These are phyloP conservation scores for Doryteuthis pealeii DNA, from an alignment of 1,140 invertebrate species.

Conservation along the genomic window DNA sequence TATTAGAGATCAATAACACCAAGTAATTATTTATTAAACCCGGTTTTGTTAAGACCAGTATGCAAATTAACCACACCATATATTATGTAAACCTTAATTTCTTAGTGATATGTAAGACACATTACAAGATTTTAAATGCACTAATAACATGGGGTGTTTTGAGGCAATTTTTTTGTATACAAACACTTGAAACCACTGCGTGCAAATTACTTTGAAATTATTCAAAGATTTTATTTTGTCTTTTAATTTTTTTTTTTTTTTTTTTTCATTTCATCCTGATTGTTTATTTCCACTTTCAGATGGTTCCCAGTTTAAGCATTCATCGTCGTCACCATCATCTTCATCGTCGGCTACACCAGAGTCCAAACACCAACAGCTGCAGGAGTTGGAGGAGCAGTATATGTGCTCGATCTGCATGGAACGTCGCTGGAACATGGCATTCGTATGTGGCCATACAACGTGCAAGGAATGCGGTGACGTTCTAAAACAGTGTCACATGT, in stretches of 20 bases:
- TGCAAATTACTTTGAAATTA: too few relatives aligned
- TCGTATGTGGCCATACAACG: constrained; percentile 85
- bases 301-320: neutral
- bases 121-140: too few relatives aligned
- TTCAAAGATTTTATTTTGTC: too few relatives aligned
- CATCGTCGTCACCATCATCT: neutral
- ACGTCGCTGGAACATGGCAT: constrained; percentile 77
- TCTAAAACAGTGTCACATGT: constrained; percentile 87
- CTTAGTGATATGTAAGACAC: too few relatives aligned
- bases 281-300: constrained; percentile 14
- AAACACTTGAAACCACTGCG: too few relatives aligned
- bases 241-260: neutral
- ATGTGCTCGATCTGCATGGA: constrained; percentile 69
- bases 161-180: too few relatives aligned
- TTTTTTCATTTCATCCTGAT: neutral
- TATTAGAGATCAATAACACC: too few relatives aligned
- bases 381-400: constrained; percentile 85
- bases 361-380: constrained; percentile 73
- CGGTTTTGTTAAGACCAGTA: too few relatives aligned
- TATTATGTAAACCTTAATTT: too few relatives aligned
- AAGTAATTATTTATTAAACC: too few relatives aligned
- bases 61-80: too few relatives aligned
- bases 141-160: too few relatives aligned
- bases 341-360: constrained; percentile 9
- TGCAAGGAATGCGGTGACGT: constrained; percentile 82